These are phyloP conservation scores for Heliconius aoede DNA, from an alignment of 2,888 invertebrate genomes.

Conservation along the genomic window DNA sequence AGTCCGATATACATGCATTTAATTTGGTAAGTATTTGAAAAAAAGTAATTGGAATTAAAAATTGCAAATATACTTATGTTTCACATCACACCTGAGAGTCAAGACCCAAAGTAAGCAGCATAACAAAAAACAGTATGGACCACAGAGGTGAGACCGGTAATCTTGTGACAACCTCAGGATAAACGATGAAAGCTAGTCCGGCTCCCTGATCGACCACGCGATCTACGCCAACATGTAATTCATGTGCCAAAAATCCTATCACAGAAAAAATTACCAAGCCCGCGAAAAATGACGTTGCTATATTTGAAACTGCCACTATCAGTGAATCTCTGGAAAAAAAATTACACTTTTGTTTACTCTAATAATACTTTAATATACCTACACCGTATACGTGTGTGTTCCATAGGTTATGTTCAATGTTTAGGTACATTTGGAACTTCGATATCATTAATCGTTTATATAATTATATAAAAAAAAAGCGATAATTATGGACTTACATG, in stretches of 20 bases:
- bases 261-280: conserved; percentile 92
- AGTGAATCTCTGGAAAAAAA: conserved; percentile 85
- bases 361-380: no score
- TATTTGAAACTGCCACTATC: conserved; percentile 90
- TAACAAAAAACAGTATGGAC: conserved; percentile 92
- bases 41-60: not conserved
- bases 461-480: not conserved
- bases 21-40: no score
- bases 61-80: not conserved
- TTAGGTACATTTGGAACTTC: not conserved
- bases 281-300: conserved; percentile 91
- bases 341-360: conserved; percentile 40
- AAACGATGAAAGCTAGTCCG: conserved; percentile 93
- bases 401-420: no score
- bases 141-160: conserved; percentile 91
- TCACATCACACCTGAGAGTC: conserved; percentile 85
- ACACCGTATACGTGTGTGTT: not conserved
- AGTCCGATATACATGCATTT: no score
- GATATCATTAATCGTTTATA: not conserved
- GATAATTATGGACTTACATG: conserved; percentile 77
- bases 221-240: conserved; percentile 86
- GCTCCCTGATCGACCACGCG: conserved; percentile 90
- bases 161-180: conserved; percentile 91
- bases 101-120: conserved; percentile 89
- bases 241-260: conserved; percentile 91